Evolutionary conservation across 2,888 invertebrate species (phyloP).

Genomic region (Metalampra italica): DNA sequence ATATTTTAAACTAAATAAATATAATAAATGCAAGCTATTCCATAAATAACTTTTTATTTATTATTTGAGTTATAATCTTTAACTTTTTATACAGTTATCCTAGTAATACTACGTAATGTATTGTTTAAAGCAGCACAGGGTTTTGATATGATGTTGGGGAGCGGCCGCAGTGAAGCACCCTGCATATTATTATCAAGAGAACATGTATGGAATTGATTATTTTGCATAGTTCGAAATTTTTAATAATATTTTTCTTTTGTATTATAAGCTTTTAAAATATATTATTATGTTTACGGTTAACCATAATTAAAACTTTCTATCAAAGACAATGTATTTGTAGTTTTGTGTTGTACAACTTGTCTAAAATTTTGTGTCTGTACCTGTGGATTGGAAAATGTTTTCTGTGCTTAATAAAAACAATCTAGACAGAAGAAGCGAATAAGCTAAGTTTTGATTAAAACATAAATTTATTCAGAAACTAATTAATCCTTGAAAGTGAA

Average conservation of each 20-base stretch:
- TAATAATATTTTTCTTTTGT: neutral
- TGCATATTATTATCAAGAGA: neutral
- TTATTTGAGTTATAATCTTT: too few species aligned
- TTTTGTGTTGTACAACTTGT: too few species aligned
- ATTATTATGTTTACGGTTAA: neutral
- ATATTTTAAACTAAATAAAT: neutral
- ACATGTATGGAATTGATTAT: neutral
- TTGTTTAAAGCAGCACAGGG: neutral
- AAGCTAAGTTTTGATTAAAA: too few species aligned
- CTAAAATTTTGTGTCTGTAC: too few species aligned
- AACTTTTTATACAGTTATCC: too few species aligned
- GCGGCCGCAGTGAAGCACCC: neutral
- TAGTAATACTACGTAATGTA: neutral
- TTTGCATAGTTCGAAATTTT: neutral
- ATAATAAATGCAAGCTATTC: too few species aligned
- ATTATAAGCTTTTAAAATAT: neutral
- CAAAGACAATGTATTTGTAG: too few species aligned
- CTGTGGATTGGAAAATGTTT: too few species aligned
- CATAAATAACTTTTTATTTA: too few species aligned
- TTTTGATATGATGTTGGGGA: neutral
- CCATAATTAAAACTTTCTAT: too few species aligned
- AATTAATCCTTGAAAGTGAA: neutral
- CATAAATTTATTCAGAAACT: too few species aligned
- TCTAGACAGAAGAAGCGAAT: neutral
- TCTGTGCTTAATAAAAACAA: too few species aligned